Evolutionary conservation across 2,888 invertebrate species (phyloP).

Genomic region (Hydriomena furcata): DNA sequence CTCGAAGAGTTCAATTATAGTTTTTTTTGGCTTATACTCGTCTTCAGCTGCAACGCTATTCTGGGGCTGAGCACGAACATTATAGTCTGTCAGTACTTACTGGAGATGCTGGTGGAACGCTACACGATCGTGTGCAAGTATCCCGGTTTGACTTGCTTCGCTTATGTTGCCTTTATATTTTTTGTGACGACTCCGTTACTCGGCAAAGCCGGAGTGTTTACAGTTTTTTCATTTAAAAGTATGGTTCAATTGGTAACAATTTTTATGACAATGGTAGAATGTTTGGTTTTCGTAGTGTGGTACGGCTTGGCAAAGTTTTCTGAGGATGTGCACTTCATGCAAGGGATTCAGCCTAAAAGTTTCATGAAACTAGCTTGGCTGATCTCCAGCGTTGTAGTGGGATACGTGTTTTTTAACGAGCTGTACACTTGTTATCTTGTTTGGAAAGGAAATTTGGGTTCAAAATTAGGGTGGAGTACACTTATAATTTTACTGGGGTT

Average conservation of each 20-base stretch:
- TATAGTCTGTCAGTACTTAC: constrained; percentile 48
- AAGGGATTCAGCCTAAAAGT: constrained; percentile 61
- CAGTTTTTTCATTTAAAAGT: constrained; percentile 43
- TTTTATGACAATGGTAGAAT: constrained; percentile 53
- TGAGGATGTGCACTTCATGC: constrained; percentile 77
- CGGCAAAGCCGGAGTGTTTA: constrained; percentile 45
- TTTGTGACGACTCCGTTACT: constrained; percentile 56
- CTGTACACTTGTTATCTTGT: constrained; percentile 13
- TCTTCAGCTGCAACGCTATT: constrained; percentile 49
- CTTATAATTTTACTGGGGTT: constrained; percentile 29
- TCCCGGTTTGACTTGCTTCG: constrained; percentile 52
- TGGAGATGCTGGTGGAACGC: constrained; percentile 49
- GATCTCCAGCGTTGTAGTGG: constrained; percentile 41
- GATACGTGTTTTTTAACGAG: constrained; percentile 49
- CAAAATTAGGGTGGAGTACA: constrained; percentile 36
- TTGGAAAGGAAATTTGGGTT: constrained; percentile 3
- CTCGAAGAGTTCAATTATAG: constrained; percentile 49
- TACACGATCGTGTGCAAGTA: constrained; percentile 44
- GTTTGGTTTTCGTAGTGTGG: constrained; percentile 60
- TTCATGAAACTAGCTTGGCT: constrained; percentile 61
- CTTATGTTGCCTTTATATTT: constrained; percentile 44
- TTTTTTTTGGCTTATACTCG: constrained; percentile 52
- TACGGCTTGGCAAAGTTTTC: constrained; percentile 67
- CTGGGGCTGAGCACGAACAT: constrained; percentile 48
- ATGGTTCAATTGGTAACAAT: constrained; percentile 41